phyloP scores from a whole-genome alignment of 2,888 invertebrate species.

The Timandra comae region DNA sequence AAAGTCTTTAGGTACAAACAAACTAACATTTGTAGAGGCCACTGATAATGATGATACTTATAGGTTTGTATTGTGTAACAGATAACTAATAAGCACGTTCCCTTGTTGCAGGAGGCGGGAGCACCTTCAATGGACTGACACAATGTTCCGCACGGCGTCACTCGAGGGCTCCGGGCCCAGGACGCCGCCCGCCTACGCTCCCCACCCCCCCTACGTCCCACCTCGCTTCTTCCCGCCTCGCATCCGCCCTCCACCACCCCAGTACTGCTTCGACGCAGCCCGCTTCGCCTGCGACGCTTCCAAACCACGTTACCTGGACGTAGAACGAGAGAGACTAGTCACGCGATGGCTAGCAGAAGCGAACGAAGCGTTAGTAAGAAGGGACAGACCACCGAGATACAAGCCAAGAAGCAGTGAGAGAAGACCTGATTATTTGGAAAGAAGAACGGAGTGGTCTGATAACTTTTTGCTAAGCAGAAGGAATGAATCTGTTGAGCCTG shows the following conservation, averaged over 20 bases:
- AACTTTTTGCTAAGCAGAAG: constrained; percentile 60
- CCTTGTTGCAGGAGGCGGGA: constrained; percentile 49
- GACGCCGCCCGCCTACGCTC: constrained; percentile 71
- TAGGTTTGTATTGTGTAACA: no score
- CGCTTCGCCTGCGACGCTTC: constrained; percentile 72
- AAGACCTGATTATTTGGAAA: constrained; percentile 61
- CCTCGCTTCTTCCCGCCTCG: constrained; percentile 68
- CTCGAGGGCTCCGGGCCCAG: constrained; percentile 71
- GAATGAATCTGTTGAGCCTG: constrained; percentile 62
- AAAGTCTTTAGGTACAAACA: no score
- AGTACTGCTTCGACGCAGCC: constrained; percentile 73
- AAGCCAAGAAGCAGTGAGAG: constrained; percentile 69
- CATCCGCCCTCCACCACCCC: constrained; percentile 66
- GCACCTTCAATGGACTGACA: constrained; percentile 63
- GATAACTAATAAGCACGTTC: no score
- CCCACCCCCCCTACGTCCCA: constrained; percentile 64
- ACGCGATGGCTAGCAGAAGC: constrained; percentile 72
- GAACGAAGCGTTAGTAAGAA: constrained; percentile 63
- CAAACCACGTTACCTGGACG: constrained; percentile 67
- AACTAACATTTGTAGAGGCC: no score
- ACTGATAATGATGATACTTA: no score
- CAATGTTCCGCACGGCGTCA: constrained; percentile 73
- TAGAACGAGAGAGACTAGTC: constrained; percentile 66
- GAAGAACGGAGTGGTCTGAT: constrained; percentile 65
- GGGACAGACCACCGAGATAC: constrained; percentile 64